Evolutionary conservation across 2,888 invertebrate species (phyloP), one percentile per base, ranked within the genome.

Genomic region (Antheraea yamamai): DNA sequence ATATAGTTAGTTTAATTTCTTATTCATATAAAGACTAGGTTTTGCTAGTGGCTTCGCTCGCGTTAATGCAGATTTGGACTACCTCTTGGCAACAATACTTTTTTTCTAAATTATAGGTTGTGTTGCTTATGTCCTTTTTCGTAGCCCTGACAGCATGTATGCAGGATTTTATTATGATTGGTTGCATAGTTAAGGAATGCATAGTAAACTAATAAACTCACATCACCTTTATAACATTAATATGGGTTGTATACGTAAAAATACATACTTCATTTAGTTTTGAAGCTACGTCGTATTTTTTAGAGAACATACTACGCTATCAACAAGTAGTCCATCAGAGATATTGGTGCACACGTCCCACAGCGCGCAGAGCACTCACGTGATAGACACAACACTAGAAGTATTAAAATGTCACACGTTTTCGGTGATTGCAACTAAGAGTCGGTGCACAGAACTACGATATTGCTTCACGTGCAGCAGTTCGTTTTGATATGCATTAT

Each of bases 301-400:
- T n/a, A n/a, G 18, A 6, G 20, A 58, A 18, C 7, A 20, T 12
- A 10, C 12, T 26, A 16, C 16, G 4, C 10, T 4, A 84, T 81
- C 77, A 87, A 88, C 88, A 89, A 89, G 89, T 89, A 87, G 87
- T 88, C 90, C 91, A 92, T 92, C 91, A 89, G 84, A 81, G 87
- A 89, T 92, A 92, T 91, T 91, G 91, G 84, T 79, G 84, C 81
- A 78, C 80, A 84, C 81, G 82, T 79, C 79, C 78, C 81, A 75
- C n/a, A 35, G 23, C 20, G 20, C 30, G 30, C 58, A 30, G 70
- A 71, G 61, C 74, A 71, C 72, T 75, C 23, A 47, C 70, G 39
- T 39, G 70, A 39, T 70, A 39, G n/a, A 72, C 52, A 75, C 75
- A 72, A 72, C 72, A 30, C 66, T 70, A 35, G 39, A 39, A 39